These are phyloP conservation scores for Nematolebias whitei DNA, from an alignment of 2,113 vertebrate species.

Conservation along the genomic window DNA sequence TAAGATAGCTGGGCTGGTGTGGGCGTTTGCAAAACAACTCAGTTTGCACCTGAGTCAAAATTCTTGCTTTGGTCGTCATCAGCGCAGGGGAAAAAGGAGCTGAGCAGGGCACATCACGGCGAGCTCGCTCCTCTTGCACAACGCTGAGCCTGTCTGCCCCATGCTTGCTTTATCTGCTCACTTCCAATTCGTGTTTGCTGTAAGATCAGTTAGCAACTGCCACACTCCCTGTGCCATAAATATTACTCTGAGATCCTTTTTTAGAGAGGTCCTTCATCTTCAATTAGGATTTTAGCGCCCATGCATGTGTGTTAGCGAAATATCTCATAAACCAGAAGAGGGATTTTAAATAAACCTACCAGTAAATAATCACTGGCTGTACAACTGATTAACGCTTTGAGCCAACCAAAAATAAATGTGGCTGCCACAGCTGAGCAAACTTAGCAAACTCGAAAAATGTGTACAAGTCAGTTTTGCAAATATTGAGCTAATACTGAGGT, in stretches of 20 bases:
- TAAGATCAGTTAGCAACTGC: slow-evolving; percentile 62
- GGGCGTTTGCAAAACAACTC: slow-evolving; percentile 73
- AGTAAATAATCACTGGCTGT: too few species aligned
- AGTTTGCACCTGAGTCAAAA: slow-evolving; percentile 77
- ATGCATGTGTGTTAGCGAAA: too few species aligned
- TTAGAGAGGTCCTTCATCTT: slow-evolving; percentile 15
- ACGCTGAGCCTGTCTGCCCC: slow-evolving; percentile 48
- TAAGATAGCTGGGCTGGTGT: slow-evolving; percentile 65
- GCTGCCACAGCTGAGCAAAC: too few species aligned
- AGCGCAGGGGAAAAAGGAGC: slow-evolving; percentile 53
- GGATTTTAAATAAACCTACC: too few species aligned
- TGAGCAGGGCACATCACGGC: slow-evolving; percentile 59
- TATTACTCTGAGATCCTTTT: slow-evolving; percentile 26
- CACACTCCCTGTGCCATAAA: slow-evolving; percentile 34
- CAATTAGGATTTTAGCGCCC: slow-evolving; percentile 20
- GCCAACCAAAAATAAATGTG: too few species aligned
- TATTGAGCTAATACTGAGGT: too few species aligned
- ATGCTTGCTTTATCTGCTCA: slow-evolving; percentile 50
- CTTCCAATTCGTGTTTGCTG: slow-evolving; percentile 53
- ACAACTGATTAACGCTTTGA: too few species aligned
- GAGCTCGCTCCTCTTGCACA: slow-evolving; percentile 52
- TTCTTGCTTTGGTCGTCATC: slow-evolving; percentile 61
- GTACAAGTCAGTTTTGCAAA: too few species aligned
- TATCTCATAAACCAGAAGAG: too few species aligned
- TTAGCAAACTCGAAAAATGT: too few species aligned